Evolutionary conservation across 2,113 vertebrate species (phyloP), one percentile per base, ranked within the genome.

Genomic region (Lathamus discolor): DNA sequence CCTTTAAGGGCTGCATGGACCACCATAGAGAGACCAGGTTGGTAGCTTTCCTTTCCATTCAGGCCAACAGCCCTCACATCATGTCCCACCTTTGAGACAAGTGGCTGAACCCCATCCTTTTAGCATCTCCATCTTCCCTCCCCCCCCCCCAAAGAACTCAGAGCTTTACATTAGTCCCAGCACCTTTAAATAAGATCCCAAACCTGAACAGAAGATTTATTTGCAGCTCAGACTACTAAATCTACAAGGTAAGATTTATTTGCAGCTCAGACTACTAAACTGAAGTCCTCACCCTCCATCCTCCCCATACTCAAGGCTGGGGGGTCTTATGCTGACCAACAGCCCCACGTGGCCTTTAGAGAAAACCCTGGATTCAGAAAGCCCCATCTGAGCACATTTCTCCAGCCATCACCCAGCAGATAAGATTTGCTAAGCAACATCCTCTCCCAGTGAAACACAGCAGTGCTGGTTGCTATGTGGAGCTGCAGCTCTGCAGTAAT

Each of bases 31-130:
- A 24, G 22, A 39, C 14, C 37, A 22, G 31, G 20, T 8, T 79
- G 79, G 62, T 39, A 66, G n/a, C 46, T 73, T 28, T 83, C 24
- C 24, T 52, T 76, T 52, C 48, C 29, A 0, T 13, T 67, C 5
- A 17, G 44, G 35, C 10, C 67, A 61, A 25, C 18, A 74, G 2
- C 16, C 35, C 17, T 39, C 41, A 23, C 16, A 14, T 6, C 19
- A 59, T 8, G 11, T 6, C 25, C 41, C 29, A 5, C 0, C 2
- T 27, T 24, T 54, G 62, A 75, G n/a, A 6, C 8, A 2, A 1
- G 5, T 17, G 41, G 48, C 15, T 67, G 28, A 35, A 54, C 6
- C 48, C 27, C 29, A 31, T 11, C 15, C 35, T 67, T 63, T 27
- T 15, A 51, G 37, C 15, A 46, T 8, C 18, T 28, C 6, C 41